Evolutionary conservation across 2,797 vertebrate species (phyloP).

Genomic region (Smutsia gigantea): DNA sequence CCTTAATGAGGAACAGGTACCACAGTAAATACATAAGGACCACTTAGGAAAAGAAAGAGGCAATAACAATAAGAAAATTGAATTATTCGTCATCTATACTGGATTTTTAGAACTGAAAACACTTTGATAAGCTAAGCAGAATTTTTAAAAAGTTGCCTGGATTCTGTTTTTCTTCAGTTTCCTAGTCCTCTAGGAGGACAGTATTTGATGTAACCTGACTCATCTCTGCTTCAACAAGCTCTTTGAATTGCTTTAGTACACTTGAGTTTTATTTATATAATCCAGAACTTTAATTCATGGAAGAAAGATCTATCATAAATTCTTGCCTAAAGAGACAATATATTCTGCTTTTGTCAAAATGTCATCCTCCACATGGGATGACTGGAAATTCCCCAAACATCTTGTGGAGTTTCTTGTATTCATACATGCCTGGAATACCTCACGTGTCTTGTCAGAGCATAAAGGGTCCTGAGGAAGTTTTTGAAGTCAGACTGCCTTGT

Average conservation of each 20-base stretch:
- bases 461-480: background rate
- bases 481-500: background rate
- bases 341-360: background rate
- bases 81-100: background rate
- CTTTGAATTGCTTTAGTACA: background rate
- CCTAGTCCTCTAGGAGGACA: conserved; percentile 30
- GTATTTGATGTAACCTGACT: background rate
- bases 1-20: background rate
- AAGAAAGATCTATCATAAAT: background rate
- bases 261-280: conserved; percentile 60
- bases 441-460: background rate
- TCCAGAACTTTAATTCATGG: conserved; percentile 21
- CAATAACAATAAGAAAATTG: background rate
- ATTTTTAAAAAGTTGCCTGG: background rate
- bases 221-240: conserved; percentile 8
- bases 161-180: conserved; percentile 53
- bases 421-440: background rate
- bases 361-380: background rate
- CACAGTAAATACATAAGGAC: background rate
- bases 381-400: background rate
- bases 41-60: background rate
- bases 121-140: background rate
- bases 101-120: conserved; percentile 3
- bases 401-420: background rate
- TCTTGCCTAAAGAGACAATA: background rate